A percentile compares a stretch with the other conserved stretches of the same genome.
These are phyloP conservation scores for Ctenosaura bakeri DNA, from an alignment of 2,797 vertebrate genomes.

Conservation along the genomic window DNA sequence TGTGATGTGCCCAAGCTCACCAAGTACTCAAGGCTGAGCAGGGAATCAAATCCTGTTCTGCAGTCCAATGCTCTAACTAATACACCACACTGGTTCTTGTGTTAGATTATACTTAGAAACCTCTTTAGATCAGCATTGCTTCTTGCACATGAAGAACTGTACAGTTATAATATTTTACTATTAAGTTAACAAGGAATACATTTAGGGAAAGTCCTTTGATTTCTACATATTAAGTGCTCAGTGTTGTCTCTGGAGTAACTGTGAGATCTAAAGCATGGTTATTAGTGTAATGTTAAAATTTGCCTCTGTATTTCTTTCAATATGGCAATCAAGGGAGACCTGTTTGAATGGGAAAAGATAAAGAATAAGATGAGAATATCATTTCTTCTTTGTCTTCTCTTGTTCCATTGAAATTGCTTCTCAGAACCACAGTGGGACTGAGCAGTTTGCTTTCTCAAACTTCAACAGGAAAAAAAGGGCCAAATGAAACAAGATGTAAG, in stretches of 20 bases:
- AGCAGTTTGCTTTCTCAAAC: neutral
- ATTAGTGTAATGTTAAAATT: slow-evolving; percentile 31
- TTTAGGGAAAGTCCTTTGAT: slow-evolving; percentile 36
- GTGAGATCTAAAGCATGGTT: neutral
- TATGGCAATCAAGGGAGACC: neutral
- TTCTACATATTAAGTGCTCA: slow-evolving; percentile 47
- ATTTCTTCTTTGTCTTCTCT: slow-evolving; percentile 17
- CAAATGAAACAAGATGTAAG: neutral
- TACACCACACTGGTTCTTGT: too few species aligned
- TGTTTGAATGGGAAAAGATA: neutral
- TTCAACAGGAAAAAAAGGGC: neutral
- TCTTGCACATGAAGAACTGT: slow-evolving; percentile 29
- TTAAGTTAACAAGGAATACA: slow-evolving; percentile 39
- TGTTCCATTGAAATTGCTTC: neutral
- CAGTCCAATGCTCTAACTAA: too few species aligned
- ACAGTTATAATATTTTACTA: neutral
- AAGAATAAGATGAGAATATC: neutral
- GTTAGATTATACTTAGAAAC: slow-evolving; percentile 18
- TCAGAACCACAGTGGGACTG: slow-evolving; percentile 2
- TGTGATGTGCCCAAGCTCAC: too few species aligned
- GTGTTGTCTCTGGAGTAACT: slow-evolving; percentile 17
- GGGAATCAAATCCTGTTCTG: too few species aligned
- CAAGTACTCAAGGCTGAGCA: too few species aligned
- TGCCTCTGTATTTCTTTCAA: neutral
- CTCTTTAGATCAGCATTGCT: slow-evolving; percentile 37